phyloP scores from a whole-genome alignment of 2,888 invertebrate genomes.

The Anodontia alba region DNA sequence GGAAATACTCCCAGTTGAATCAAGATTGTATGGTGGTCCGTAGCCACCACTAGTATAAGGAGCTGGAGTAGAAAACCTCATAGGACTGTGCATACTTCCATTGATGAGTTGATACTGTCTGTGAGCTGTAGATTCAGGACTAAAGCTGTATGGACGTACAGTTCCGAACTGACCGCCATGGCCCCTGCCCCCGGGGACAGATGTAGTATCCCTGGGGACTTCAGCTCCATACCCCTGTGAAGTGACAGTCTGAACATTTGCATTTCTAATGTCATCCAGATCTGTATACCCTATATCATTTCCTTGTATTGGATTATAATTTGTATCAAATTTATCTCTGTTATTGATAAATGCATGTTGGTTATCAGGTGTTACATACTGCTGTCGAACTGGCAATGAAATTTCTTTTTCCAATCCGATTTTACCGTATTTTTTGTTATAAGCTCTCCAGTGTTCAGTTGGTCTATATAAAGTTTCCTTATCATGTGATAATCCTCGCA shows the following conservation, averaged over 20 bases:
- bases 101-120: background rate
- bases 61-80: background rate
- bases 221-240: background rate
- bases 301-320: constrained; percentile 24
- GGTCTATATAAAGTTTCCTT: constrained; percentile 17
- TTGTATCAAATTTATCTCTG: constrained; percentile 30
- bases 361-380: background rate
- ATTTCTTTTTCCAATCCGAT: constrained; percentile 55
- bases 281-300: background rate
- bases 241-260: background rate
- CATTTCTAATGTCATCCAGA: background rate
- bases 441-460: constrained; percentile 44
- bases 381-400: constrained; percentile 11
- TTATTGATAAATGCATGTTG: constrained; percentile 11
- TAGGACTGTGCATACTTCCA: background rate
- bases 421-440: constrained; percentile 58
- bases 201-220: background rate
- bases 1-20: constrained; percentile 55
- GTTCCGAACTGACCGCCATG: background rate
- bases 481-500: background rate
- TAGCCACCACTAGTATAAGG: constrained; percentile 23
- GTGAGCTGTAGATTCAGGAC: background rate
- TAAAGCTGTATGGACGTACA: background rate
- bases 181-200: background rate
- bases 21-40: constrained; percentile 39